These are phyloP conservation scores for Cyprinodon diabolis DNA, from an alignment of 2,797 vertebrate genomes.

Conservation along the genomic window DNA sequence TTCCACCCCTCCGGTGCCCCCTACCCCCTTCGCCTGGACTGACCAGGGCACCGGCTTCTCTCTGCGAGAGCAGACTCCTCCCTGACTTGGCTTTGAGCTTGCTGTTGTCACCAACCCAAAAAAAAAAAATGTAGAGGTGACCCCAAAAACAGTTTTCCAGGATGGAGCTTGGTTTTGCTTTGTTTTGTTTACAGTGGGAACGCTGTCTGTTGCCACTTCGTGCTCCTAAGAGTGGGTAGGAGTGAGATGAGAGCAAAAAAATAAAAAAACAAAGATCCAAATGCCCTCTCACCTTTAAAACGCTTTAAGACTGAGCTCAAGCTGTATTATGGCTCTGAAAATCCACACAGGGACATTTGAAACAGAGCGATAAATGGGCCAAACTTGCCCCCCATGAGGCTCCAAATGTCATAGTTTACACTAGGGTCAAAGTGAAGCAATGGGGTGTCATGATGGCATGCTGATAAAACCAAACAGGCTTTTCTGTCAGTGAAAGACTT, in stretches of 20 bases:
- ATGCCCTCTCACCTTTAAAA: conserved; percentile 71
- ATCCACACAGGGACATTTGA: conserved; percentile 78
- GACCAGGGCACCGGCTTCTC: conserved; percentile 92
- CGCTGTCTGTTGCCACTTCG: conserved; percentile 71
- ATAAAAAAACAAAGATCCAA: conserved; percentile 33
- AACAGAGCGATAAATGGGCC: conserved; percentile 78
- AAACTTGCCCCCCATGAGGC: conserved; percentile 74
- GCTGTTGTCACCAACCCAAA: conserved; percentile 93
- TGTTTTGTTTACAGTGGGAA: conserved; percentile 73
- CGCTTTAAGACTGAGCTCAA: conserved; percentile 60
- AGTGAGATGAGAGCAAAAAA: conserved; percentile 49
- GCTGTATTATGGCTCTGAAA: conserved; percentile 72
- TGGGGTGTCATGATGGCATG: conserved; percentile 76
- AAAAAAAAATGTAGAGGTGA: conserved; percentile 89
- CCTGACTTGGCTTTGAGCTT: conserved; percentile 92
- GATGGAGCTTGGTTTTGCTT: conserved; percentile 64
- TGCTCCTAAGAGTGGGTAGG: conserved; percentile 54
- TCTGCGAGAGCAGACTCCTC: conserved; percentile 91
- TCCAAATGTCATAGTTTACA: conserved; percentile 84
- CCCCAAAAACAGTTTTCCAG: conserved; percentile 80
- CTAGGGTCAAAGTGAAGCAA: conserved; percentile 82
- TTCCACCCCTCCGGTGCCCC: conserved; percentile 77
- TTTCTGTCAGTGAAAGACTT: conserved; percentile 83
- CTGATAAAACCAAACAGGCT: conserved; percentile 80
- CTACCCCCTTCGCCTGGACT: conserved; percentile 84